phyloP scores from a whole-genome alignment of 2,888 invertebrate genomes.

The Hirtodrosophila trivittata region DNA sequence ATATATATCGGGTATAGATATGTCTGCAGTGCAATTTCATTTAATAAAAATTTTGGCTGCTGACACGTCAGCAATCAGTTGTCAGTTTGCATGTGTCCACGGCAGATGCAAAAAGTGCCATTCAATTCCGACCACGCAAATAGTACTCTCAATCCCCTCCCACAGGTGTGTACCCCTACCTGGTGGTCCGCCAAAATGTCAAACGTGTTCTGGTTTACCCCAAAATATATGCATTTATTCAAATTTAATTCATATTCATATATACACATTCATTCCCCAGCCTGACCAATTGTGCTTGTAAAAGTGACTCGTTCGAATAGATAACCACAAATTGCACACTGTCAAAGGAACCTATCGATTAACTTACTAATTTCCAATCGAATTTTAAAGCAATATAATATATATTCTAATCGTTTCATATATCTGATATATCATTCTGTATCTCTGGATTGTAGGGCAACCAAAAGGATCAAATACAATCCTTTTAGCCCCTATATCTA shows the following conservation, averaged over 20 bases:
- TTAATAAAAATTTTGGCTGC: conserved; percentile 64
- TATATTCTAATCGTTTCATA: no score
- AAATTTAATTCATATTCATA: conserved; percentile 19
- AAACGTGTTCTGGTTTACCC: conserved; percentile 52
- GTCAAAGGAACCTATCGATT: not conserved
- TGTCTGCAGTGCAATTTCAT: conserved; percentile 55
- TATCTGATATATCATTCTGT: no score
- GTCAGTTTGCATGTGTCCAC: conserved; percentile 69
- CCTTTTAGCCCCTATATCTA: no score
- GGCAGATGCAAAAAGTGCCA: conserved; percentile 49
- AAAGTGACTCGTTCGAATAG: not conserved
- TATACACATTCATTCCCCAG: conserved; percentile 12
- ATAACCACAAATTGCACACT: not conserved
- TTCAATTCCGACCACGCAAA: conserved; percentile 31
- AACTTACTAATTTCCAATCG: no score
- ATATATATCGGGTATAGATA: conserved; percentile 6
- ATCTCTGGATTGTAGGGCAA: no score
- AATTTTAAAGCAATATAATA: no score
- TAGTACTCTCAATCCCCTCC: conserved; percentile 4
- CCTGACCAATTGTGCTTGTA: conserved; percentile 32
- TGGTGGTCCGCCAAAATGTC: conserved; percentile 48
- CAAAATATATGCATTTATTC: conserved; percentile 46
- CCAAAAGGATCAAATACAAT: no score
- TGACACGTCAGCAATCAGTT: conserved; percentile 75
- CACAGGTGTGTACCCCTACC: no score